Base-by-base conservation (phyloP, 2,888 invertebrate species). In the Andrena dorsata region DNA sequence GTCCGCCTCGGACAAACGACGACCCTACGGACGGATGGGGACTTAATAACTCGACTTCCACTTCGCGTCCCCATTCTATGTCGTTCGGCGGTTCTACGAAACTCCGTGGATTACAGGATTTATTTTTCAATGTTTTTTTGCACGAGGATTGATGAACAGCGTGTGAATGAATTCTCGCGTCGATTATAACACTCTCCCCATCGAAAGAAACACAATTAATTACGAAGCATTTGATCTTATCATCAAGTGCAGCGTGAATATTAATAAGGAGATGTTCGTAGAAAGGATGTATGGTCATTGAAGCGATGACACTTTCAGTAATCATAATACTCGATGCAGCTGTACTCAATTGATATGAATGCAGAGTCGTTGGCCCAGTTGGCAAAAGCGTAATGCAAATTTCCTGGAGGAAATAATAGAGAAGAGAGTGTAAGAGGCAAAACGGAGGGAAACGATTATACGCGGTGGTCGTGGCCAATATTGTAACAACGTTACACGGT, bases 401-500 rank as follows among this genome's bases (percentile, higher is more conserved):
- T 56, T 26, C 26, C 4, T 8, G 56, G 23, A 3, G 20, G 10
- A 32, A 61, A 20, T 35, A 58, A 20, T 23, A 49, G 41, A 32
- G 68, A 65, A 28, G 47, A 16, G 47, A 53, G 65, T 53, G 53
- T 35, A 51, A 23, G 41, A 30, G 28, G 66, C 10, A 26, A 35
- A 63, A 63, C 23, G 49, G 47, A 32, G 32, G 30, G 30, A 49
- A 70, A 58, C 56, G 69, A n/a, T 13, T 26, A 26, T 35, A 32
- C 53, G 16, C 20, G 2, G 35, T 26, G 20, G 60, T 64, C 32
- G 35, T 35, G 73, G 60, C 73, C 69, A 73, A 78, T 77, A 65
- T 76, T 49, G 61, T 28, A 51, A 70, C 72, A 53, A 56, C 71
- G 81, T 81, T 77, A 71, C 71, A 75, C 71, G 76, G 73, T 77